Percentiles rank a stretch among this genome's conserved stretches.
Conservation (phyloP, 2,113 vertebrate genomes). For the Pseudorasbora parva region DNA sequence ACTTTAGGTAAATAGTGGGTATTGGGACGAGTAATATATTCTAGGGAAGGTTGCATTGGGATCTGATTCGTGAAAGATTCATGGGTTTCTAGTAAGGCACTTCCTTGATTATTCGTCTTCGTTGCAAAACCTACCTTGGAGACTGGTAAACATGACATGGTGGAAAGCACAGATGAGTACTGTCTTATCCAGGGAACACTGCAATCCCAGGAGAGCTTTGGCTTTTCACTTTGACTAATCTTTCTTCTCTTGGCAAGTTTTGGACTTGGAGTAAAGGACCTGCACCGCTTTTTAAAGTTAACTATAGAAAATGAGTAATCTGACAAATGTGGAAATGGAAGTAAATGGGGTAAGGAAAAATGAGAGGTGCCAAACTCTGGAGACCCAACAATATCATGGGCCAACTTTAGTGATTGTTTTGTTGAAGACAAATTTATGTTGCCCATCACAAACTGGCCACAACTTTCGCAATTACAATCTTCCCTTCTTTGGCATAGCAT, state of each 20-base stretch:
- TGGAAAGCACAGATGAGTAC: constrained; percentile 6
- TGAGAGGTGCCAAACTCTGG: background rate
- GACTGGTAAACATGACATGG: background rate
- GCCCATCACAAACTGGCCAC: background rate
- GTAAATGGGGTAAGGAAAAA: background rate
- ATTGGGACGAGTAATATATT: background rate
- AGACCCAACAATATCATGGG: background rate
- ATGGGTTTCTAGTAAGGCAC: background rate
- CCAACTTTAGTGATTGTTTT: background rate
- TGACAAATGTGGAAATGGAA: background rate
- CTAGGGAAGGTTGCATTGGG: background rate
- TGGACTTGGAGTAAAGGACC: constrained; percentile 60
- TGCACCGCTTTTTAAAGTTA: constrained; percentile 69
- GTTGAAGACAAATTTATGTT: background rate
- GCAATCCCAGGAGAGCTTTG: constrained; percentile 17
- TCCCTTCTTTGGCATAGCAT: background rate
- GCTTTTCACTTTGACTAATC: background rate
- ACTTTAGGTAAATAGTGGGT: background rate
- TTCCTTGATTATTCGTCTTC: background rate
- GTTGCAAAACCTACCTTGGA: background rate
- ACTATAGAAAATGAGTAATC: background rate
- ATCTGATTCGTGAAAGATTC: background rate
- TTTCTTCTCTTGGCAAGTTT: constrained; percentile 64
- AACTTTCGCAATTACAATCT: background rate
- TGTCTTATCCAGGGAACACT: background rate